Conservation (phyloP, 2,888 invertebrate genomes). For the Hemicrepidius hirtus region DNA sequence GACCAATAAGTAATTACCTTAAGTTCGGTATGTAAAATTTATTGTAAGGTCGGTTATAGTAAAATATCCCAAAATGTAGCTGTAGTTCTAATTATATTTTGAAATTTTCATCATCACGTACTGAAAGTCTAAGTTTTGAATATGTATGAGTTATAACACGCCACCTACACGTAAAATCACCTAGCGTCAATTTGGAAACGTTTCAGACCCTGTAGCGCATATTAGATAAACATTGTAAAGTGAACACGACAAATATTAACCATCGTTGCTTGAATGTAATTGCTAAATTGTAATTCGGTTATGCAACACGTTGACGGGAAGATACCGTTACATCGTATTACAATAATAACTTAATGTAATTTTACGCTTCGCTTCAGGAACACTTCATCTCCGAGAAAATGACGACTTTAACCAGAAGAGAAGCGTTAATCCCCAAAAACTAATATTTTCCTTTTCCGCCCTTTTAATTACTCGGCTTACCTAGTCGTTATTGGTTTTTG, state of each 20-base stretch:
- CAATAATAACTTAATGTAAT: slow-evolving; percentile 36
- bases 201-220: slow-evolving; percentile 11
- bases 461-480: slow-evolving; percentile 28
- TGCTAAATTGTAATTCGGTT: slow-evolving; percentile 33
- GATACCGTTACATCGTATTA: slow-evolving; percentile 29
- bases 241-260: slow-evolving; percentile 35
- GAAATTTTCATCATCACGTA: slow-evolving; percentile 9
- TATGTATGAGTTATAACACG: slow-evolving; percentile 25
- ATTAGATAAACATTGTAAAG: slow-evolving; percentile 25
- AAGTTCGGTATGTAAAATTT: too few relatives aligned
- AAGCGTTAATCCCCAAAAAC: slow-evolving; percentile 25
- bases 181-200: slow-evolving; percentile 18
- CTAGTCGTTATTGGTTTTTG: slow-evolving; percentile 20
- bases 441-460: slow-evolving; percentile 28
- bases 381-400: slow-evolving; percentile 11
- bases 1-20: too few relatives aligned
- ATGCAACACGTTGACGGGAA: slow-evolving; percentile 31
- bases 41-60: not conserved
- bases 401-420: slow-evolving; percentile 3
- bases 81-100: slow-evolving; percentile 10
- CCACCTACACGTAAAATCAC: slow-evolving; percentile 28
- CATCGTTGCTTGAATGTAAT: slow-evolving; percentile 24
- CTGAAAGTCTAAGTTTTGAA: not conserved
- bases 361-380: slow-evolving; percentile 17
- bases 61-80: not conserved